phyloP scores from a whole-genome alignment of 53 echinoderm and acorn worm species.

The Crossaster papposus region DNA sequence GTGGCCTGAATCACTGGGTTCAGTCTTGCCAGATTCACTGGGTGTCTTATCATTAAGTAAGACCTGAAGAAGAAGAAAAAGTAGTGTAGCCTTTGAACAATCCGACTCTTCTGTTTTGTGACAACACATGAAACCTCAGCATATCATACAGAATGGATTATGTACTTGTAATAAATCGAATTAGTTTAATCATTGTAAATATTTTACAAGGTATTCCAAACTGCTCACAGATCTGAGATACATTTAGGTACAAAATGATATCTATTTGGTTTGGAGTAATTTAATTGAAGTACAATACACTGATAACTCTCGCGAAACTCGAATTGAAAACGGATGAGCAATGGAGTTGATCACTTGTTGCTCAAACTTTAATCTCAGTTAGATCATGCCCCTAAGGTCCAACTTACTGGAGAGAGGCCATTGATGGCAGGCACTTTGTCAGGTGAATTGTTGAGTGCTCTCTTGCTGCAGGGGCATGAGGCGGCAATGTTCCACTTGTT shows the following conservation, averaged over 20 bases:
- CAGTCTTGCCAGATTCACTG: constrained; percentile 53
- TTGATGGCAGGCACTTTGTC: constrained; percentile 74
- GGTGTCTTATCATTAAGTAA: constrained; percentile 47
- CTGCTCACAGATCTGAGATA: too few relatives aligned
- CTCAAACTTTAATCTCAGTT: background rate
- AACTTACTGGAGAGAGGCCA: constrained; percentile 82
- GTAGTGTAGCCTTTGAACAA: background rate
- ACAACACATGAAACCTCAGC: too few relatives aligned
- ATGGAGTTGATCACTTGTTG: background rate
- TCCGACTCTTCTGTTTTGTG: background rate
- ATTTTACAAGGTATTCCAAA: too few relatives aligned
- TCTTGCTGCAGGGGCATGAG: constrained; percentile 79
- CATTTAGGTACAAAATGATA: too few relatives aligned
- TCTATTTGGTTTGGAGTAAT: too few relatives aligned
- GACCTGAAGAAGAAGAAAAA: constrained; percentile 12
- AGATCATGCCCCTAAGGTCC: background rate
- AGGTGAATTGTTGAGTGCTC: constrained; percentile 47
- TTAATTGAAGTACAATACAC: too few relatives aligned
- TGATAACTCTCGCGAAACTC: too few relatives aligned
- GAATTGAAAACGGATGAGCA: too few relatives aligned
- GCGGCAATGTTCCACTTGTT: constrained; percentile 78
- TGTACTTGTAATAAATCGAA: too few relatives aligned
- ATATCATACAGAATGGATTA: too few relatives aligned
- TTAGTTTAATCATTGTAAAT: too few relatives aligned
- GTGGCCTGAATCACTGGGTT: constrained; percentile 47